Conservation (phyloP, 2,888 invertebrate genomes). For the Cryptocephalus moraei region DNA sequence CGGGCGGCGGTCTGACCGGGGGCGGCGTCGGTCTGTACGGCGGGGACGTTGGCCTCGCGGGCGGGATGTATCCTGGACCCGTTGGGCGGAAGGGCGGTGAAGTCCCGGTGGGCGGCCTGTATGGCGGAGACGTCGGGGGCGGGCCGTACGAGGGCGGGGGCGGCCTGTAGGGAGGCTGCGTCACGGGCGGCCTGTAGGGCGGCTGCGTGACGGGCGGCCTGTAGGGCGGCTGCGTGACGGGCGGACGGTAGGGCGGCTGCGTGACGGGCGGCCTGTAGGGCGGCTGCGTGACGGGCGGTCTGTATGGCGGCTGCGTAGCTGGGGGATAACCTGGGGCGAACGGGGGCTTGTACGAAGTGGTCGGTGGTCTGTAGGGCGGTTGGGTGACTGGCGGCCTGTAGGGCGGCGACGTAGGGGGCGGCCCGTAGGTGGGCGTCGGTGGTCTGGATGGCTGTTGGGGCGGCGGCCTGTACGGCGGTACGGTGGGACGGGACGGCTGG, state of each 20-base stretch:
- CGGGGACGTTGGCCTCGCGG: conserved; percentile 2
- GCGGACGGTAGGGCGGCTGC: conserved; percentile 4
- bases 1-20: conserved; percentile 9
- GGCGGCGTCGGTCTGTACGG: conserved; percentile 9
- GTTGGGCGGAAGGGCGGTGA: conserved; percentile 9
- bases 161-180: conserved; percentile 7
- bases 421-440: conserved; percentile 7
- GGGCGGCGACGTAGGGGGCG: conserved; percentile 14
- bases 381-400: conserved; percentile 14
- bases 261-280: conserved; percentile 9
- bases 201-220: conserved; percentile 11
- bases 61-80: conserved; percentile 2
- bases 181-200: conserved; percentile 8
- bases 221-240: conserved; percentile 3
- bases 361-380: conserved; percentile 6
- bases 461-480: conserved; percentile 6
- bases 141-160: conserved; percentile 6
- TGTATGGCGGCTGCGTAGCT: conserved; percentile 9
- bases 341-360: conserved; percentile 5
- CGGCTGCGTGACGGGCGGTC: conserved; percentile 7
- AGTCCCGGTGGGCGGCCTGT: conserved; percentile 6
- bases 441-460: conserved; percentile 1
- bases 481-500: conserved; percentile 10
- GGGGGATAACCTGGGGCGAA: conserved; percentile 13
- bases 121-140: conserved; percentile 10